Percentiles rank a stretch among this genome's conserved stretches.
These are phyloP conservation scores for Tauraco hartlaubi DNA, from an alignment of 2,797 vertebrate species.

Conservation along the genomic window DNA sequence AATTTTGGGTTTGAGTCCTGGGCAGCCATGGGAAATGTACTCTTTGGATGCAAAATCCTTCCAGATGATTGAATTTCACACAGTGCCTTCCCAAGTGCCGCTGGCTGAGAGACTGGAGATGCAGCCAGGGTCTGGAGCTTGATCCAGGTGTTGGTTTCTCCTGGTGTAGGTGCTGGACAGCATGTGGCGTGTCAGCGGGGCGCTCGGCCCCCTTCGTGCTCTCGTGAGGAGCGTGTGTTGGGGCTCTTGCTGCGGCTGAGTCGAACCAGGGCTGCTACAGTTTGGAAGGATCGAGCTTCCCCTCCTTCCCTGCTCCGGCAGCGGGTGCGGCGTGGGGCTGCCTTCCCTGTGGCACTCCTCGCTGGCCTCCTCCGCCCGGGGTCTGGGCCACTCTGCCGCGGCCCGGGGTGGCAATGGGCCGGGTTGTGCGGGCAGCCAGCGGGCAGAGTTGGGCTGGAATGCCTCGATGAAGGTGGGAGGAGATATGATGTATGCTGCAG, in stretches of 20 bases:
- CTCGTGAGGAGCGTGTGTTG: fast-evolving
- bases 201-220: background rate
- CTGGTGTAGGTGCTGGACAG: background rate
- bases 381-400: fast-evolving
- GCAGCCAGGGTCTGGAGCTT: background rate
- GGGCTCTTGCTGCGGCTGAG: background rate
- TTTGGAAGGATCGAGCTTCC: background rate
- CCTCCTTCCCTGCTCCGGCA: too few species aligned
- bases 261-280: background rate
- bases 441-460: background rate
- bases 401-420: background rate
- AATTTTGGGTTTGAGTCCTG: background rate
- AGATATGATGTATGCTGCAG: background rate
- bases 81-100: background rate
- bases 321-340: background rate
- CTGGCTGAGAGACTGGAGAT: background rate
- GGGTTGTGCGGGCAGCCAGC: background rate
- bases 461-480: background rate
- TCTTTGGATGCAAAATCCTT: background rate
- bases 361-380: fast-evolving
- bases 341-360: background rate
- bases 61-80: background rate
- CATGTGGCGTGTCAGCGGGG: background rate
- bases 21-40: background rate
- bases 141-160: fast-evolving